Evolutionary conservation across 2,888 invertebrate species (phyloP).

Genomic region (Xylota sylvarum): DNA sequence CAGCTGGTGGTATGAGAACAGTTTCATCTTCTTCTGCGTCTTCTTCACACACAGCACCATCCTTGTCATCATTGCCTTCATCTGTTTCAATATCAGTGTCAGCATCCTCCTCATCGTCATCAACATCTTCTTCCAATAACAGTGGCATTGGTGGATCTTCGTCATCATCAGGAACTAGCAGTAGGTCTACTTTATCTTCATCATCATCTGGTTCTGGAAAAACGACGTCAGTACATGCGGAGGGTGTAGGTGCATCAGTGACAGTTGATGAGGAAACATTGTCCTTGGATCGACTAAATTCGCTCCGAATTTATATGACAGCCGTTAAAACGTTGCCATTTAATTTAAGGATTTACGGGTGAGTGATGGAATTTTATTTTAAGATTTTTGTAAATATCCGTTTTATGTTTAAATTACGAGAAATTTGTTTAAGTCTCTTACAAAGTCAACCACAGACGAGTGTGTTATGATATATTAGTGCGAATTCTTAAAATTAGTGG

Average conservation of each 20-base stretch:
- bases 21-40: conserved; percentile 67
- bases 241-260: conserved; percentile 78
- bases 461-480: too few relatives aligned
- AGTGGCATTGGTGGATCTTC: conserved; percentile 51
- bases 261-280: conserved; percentile 83
- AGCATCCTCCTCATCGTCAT: conserved; percentile 53
- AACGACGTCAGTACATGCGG: conserved; percentile 39
- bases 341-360: conserved; percentile 85
- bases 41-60: conserved; percentile 77
- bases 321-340: conserved; percentile 84
- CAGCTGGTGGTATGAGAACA: conserved; percentile 54
- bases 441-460: too few relatives aligned
- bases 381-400: conserved; percentile 6
- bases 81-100: conserved; percentile 70
- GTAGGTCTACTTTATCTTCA: conserved; percentile 68
- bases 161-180: conserved; percentile 57
- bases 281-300: conserved; percentile 84
- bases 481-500: too few relatives aligned
- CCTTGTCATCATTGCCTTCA: conserved; percentile 78
- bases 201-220: conserved; percentile 67
- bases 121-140: conserved; percentile 63
- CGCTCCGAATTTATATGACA: conserved; percentile 84
- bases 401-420: not conserved
- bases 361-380: conserved; percentile 78
- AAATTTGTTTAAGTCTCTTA: too few relatives aligned